Evolutionary conservation across 2,113 vertebrate species (phyloP).

Genomic region (Vimba vimba): DNA sequence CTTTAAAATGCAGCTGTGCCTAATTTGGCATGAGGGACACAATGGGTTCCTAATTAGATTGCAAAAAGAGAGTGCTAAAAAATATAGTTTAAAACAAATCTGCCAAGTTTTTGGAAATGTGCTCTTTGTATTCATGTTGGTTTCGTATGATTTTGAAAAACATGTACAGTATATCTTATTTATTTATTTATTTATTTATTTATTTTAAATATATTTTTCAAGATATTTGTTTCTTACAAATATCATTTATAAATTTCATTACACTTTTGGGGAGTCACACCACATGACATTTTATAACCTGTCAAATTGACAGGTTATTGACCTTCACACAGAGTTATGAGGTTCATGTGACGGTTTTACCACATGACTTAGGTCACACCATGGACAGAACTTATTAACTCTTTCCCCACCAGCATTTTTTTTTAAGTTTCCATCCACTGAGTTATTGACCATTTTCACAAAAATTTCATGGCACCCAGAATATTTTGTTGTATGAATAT

Average conservation of each 20-base stretch:
- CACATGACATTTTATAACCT: background rate
- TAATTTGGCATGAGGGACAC: background rate
- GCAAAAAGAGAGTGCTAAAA: background rate
- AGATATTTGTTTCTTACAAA: background rate
- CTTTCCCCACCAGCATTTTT: too few relatives aligned
- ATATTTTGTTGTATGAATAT: too few relatives aligned
- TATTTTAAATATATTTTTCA: background rate
- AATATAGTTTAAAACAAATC: background rate
- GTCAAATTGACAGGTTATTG: background rate
- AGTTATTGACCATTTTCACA: too few relatives aligned
- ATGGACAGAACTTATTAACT: too few relatives aligned
- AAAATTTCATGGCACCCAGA: too few relatives aligned
- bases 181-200: too few relatives aligned
- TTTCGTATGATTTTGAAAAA: background rate
- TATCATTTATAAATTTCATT: background rate
- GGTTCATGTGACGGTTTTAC: too few relatives aligned
- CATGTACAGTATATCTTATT: background rate
- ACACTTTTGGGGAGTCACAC: background rate
- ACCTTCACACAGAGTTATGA: too few relatives aligned
- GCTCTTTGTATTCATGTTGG: background rate
- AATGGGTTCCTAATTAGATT: background rate
- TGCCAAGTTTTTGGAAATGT: background rate
- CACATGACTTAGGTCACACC: too few relatives aligned
- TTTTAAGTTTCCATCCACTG: too few relatives aligned
- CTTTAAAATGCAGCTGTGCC: slow-evolving; percentile 24